phyloP scores from a whole-genome alignment of 2,797 vertebrate genomes.

The Pyrrhura leucotis region DNA sequence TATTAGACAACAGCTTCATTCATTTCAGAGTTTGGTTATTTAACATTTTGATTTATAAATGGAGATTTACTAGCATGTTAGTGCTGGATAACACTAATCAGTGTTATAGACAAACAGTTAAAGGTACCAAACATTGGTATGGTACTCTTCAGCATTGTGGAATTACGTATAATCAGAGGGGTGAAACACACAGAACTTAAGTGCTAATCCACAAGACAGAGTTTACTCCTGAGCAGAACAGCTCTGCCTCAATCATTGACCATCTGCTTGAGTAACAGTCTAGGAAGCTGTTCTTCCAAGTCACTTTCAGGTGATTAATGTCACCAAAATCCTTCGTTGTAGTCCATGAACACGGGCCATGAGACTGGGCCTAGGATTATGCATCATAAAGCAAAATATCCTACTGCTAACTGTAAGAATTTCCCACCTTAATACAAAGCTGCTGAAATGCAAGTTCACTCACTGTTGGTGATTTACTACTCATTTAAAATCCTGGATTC shows the following conservation, averaged over 20 bases:
- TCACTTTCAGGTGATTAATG: neutral
- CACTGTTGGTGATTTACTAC: neutral
- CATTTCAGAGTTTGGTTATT: neutral
- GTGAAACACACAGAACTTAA: neutral
- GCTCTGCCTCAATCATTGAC: neutral
- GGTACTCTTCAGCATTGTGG: neutral
- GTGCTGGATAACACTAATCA: neutral
- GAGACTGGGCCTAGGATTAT: neutral
- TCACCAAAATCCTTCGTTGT: neutral
- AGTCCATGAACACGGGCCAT: rapidly evolving
- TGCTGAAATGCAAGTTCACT: neutral
- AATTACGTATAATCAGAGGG: neutral
- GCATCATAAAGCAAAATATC: neutral
- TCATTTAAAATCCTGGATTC: neutral
- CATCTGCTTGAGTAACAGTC: neutral
- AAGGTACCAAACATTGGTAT: neutral
- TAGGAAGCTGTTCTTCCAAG: neutral
- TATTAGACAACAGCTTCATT: neutral
- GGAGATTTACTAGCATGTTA: neutral
- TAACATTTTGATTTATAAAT: neutral
- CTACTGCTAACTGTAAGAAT: neutral
- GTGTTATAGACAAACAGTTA: neutral
- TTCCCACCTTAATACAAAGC: neutral
- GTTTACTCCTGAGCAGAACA: neutral
- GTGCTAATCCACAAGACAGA: neutral